A percentile compares a stretch with the other conserved stretches of the same genome.
Conservation (phyloP, 2,888 invertebrate species). For the Agonopterix subpropinquella region DNA sequence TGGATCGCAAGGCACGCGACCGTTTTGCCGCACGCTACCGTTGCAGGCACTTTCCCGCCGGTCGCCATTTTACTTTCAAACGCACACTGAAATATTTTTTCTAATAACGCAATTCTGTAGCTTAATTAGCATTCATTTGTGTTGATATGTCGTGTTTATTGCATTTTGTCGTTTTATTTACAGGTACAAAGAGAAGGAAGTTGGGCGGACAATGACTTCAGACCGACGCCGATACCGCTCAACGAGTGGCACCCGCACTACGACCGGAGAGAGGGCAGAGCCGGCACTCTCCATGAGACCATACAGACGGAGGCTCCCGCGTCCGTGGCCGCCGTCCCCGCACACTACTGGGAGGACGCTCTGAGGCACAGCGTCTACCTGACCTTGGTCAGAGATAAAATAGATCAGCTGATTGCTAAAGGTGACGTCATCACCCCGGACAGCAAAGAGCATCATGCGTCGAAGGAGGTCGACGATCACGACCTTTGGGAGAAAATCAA, state of each 20-base stretch:
- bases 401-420: conserved; percentile 64
- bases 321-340: conserved; percentile 37
- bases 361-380: conserved; percentile 80
- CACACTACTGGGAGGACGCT: conserved; percentile 80
- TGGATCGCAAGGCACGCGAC: conserved; percentile 46
- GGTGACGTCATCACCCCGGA: conserved; percentile 38
- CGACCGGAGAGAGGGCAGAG: conserved; percentile 26
- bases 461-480: conserved; percentile 56
- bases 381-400: conserved; percentile 76
- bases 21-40: conserved; percentile 39
- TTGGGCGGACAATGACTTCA: conserved; percentile 46
- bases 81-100: conserved; percentile 53
- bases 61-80: conserved; percentile 72
- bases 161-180: conserved; percentile 22
- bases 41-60: conserved; percentile 56
- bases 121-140: conserved; percentile 16
- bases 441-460: conserved; percentile 30
- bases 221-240: conserved; percentile 62
- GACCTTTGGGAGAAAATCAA: conserved; percentile 69
- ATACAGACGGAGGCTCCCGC: conserved; percentile 32
- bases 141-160: conserved; percentile 15
- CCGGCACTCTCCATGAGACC: conserved; percentile 41
- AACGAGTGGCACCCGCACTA: conserved; percentile 40
- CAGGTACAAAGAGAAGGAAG: conserved; percentile 48
- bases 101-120: conserved; percentile 11